Evolutionary conservation across 2,888 invertebrate species (phyloP), one percentile per base, ranked within the genome.

Genomic region (Luperina nickerlii): DNA sequence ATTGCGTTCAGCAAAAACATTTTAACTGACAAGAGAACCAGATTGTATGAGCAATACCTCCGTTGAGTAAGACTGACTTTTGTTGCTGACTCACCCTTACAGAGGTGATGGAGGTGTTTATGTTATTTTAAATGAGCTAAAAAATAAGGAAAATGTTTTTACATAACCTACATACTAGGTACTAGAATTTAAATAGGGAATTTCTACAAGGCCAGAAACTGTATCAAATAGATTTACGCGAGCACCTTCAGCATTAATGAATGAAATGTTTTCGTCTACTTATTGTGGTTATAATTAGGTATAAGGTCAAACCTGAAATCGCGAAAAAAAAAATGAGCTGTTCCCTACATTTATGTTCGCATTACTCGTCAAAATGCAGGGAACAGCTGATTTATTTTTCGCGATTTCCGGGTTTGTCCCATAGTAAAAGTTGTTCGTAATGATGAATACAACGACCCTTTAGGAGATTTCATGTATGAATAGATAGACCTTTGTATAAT

Each of bases 1-100:
- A 96, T 95, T 96, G 94, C 89, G 90, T 88, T 91, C 89, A 92
- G 94, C 94, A 95, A 95, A 96, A 96, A 96, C 87, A 82, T 81
- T 60, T n/a, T 32, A 81, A 87, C 84, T 83, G 81, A 78, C 81
- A 82, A 67, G 92, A 94, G 95, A 95, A 95, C 95, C 92, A 92
- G 91, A 93, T 94, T 92, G 92, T 93, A 93, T 94, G 95, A 95
- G 92, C 94, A 95, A 94, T 94, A 38, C 65, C 38, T 65, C 81
- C 91, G 90, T 93, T 95, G 93, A 94, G 92, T 93, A 94, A 94
- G 92, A 93, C 92, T 90, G 88, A 89, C 89, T 92, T 92, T 85
- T 93, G 90, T 88, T 85, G 81, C 84, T 96, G 95, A 95, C 88
- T 96, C 95, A 96, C 79, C 80, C 77, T 82, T 85, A 83, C 74